Evolutionary conservation across 2,888 invertebrate genomes (phyloP).

Genomic region (Dione juno): DNA sequence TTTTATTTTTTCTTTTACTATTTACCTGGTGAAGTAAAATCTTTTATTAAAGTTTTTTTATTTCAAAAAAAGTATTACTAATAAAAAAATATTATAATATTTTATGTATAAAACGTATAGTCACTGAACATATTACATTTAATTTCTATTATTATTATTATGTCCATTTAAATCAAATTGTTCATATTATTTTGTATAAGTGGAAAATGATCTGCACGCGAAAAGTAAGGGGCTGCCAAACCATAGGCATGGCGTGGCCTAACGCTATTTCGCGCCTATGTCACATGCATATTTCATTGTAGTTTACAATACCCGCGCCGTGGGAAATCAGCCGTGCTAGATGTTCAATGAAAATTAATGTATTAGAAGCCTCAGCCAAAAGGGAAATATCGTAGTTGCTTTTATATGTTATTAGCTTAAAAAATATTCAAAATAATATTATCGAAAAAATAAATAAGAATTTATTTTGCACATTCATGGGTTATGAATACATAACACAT

Average conservation of each 20-base stretch:
- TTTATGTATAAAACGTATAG: too few species aligned
- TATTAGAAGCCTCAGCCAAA: conserved; percentile 34
- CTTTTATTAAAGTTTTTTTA: too few species aligned
- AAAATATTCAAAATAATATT: background rate
- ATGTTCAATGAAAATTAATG: conserved; percentile 51
- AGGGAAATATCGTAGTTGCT: conserved; percentile 22
- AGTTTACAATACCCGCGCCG: conserved; percentile 67
- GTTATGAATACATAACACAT: too few species aligned
- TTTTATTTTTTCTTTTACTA: background rate
- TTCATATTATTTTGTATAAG: background rate
- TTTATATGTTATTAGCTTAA: conserved; percentile 12
- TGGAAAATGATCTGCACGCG: conserved; percentile 50
- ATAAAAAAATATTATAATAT: too few species aligned
- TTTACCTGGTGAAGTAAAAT: too few species aligned
- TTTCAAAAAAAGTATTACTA: too few species aligned
- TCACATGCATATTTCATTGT: conserved; percentile 78
- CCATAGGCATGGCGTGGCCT: conserved; percentile 55
- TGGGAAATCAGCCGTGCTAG: conserved; percentile 66
- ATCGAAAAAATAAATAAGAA: background rate
- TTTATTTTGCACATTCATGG: too few species aligned
- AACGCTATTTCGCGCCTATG: conserved; percentile 72
- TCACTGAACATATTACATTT: too few species aligned
- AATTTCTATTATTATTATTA: too few species aligned
- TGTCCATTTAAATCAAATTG: too few species aligned
- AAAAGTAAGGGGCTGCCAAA: conserved; percentile 50